phyloP scores from a whole-genome alignment of 2,113 vertebrate genomes.

The Acanthochromis polyacanthus region DNA sequence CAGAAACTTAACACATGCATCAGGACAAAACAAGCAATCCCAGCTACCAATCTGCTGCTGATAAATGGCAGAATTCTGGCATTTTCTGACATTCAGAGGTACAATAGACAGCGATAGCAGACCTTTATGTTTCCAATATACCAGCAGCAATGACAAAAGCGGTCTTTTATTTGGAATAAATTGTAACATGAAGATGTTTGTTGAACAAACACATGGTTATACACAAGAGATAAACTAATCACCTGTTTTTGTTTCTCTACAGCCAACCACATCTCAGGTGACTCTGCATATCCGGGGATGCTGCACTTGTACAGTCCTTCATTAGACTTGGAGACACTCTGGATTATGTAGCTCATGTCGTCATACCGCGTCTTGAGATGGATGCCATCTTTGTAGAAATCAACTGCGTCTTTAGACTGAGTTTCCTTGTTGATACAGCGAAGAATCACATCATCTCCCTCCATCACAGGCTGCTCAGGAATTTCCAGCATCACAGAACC shows the following conservation, averaged over 20 bases:
- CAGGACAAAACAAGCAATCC: accelerated
- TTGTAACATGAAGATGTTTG: too few species aligned
- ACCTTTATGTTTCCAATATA: too few species aligned
- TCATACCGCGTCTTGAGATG: accelerated
- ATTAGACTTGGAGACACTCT: constrained; percentile 31
- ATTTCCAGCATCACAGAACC: constrained; percentile 13
- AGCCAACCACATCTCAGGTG: too few species aligned
- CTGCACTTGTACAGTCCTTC: constrained; percentile 59
- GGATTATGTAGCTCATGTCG: constrained; percentile 14
- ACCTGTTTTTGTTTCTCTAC: too few species aligned
- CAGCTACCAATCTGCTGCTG: too few species aligned
- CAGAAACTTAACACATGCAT: background rate
- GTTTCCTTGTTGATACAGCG: background rate
- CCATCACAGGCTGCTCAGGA: accelerated
- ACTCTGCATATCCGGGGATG: constrained; percentile 28
- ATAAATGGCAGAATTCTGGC: too few species aligned
- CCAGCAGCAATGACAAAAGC: too few species aligned
- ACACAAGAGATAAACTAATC: too few species aligned
- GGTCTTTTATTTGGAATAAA: too few species aligned
- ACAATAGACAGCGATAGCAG: too few species aligned
- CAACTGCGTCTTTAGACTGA: background rate
- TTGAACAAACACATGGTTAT: too few species aligned
- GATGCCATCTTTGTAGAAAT: constrained; percentile 42
- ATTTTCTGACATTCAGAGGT: too few species aligned
- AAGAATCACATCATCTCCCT: background rate